These are phyloP conservation scores for Uloborus plumipes DNA, from an alignment of 2,888 invertebrate species.

Conservation along the genomic window DNA sequence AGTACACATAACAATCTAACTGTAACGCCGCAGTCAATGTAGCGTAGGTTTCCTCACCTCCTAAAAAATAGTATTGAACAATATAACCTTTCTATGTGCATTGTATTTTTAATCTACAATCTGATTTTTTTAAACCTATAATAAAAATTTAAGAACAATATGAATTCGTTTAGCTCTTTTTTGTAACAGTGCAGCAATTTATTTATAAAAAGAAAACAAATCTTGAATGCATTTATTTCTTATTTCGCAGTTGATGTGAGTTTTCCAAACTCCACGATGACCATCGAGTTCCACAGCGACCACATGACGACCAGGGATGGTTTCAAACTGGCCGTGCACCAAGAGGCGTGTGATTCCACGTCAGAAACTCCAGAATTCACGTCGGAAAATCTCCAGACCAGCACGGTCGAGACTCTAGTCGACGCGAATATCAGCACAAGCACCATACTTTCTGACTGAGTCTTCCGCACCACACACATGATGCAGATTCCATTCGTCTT, in stretches of 20 bases:
- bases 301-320: constrained; percentile 63
- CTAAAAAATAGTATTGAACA: too few relatives aligned
- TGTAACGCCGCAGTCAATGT: too few relatives aligned
- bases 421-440: constrained; percentile 20
- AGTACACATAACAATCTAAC: too few relatives aligned
- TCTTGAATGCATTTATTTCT: too few relatives aligned
- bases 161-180: neutral
- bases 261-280: constrained; percentile 46
- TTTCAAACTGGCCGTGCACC: constrained; percentile 50
- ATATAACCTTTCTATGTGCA: too few relatives aligned
- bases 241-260: constrained; percentile 40
- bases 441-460: constrained; percentile 14
- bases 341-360: constrained; percentile 45
- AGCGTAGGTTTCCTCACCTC: too few relatives aligned
- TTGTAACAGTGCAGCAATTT: neutral
- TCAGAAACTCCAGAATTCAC: constrained; percentile 21
- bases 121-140: too few relatives aligned
- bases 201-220: too few relatives aligned
- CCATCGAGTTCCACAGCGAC: constrained; percentile 56
- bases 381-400: neutral
- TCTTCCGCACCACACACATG: neutral
- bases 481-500: neutral
- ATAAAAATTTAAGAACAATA: too few relatives aligned
- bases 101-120: too few relatives aligned
- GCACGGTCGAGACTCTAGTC: neutral